Base-by-base conservation (phyloP, 1,140 invertebrate species). In the Parasteatoda tepidariorum region DNA sequence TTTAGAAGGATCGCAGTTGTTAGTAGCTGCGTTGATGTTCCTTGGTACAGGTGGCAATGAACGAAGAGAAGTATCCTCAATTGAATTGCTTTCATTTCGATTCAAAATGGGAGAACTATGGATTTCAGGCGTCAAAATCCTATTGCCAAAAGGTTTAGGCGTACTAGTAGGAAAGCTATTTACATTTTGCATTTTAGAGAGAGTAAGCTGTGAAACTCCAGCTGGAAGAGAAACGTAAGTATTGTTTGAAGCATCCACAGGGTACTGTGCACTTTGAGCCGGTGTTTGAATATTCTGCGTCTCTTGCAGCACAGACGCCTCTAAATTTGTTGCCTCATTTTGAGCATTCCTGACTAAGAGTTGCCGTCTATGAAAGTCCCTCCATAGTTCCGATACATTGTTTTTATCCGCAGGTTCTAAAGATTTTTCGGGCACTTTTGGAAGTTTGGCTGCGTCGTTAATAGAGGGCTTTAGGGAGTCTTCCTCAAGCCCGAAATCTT, bases 161-260 rank as follows among this genome's bases (percentile, higher is more conserved):
- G 85, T 85, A 54, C 85, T 85, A 22, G 85, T 85, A 9, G 85
- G 79, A 59, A 83, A 67, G 30, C 78, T 76, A 13, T 84, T 59
- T 13, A 68, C 31, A 83, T 71, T 54, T 54, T 48, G 85, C 15
- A 71, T 26, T 68, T 84, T 84, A 15, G 54, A n/a, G 31, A 76
- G 83, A 71, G 22, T 30, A 9, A 64, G 28, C 2, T 76, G 66
- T 5, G 67, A 33, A 31, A 75, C 26, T 26, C 70, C 62, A 5
- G 66, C 62, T 28, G 71, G 68, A 48, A 38, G 38, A 22, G 78
- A 57, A 31, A 7, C 26, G 26, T 28, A 55, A 26, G 48, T 13
- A 28, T 57, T 68, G 61, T 75, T 75, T 28, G 15, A 9, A 28
- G 34, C 57, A 61, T 9, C 4, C 61, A 24, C n/a, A 3, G 5